phyloP scores from a whole-genome alignment of 2,797 vertebrate species.

The Otolemur crassicaudatus region DNA sequence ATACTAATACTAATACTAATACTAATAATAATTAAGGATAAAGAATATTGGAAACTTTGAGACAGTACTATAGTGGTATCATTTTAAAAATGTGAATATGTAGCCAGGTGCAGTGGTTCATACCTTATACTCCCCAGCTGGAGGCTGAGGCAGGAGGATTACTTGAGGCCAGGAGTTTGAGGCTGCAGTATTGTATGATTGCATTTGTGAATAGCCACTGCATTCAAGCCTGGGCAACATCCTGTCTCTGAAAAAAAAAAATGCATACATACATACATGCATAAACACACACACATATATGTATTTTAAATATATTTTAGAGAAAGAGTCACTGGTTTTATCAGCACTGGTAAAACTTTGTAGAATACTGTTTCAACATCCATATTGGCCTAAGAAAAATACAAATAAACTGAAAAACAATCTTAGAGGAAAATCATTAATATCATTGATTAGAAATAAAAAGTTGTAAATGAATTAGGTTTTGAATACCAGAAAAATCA shows the following conservation, averaged over 20 bases:
- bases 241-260: neutral
- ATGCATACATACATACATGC: too few relatives aligned
- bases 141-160: too few relatives aligned
- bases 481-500: constrained; percentile 7
- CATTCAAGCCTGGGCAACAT: neutral
- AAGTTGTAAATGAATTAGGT: neutral
- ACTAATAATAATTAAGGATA: neutral
- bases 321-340: neutral
- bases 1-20: too few relatives aligned
- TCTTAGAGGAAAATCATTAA: constrained; percentile 3
- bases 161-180: too few relatives aligned
- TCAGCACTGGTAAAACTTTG: neutral
- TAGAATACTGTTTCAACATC: neutral
- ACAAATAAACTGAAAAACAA: neutral
- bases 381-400: neutral
- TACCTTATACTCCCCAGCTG: too few relatives aligned
- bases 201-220: neutral
- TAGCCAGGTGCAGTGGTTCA: too few relatives aligned
- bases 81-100: neutral
- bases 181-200: neutral
- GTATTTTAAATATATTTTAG: neutral
- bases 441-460: neutral
- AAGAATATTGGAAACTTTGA: neutral
- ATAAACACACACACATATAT: too few relatives aligned
- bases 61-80: neutral